A percentile compares a stretch with the other conserved stretches of the same genome.
These are phyloP conservation scores for Leiothrix lutea DNA, from an alignment of 2,113 vertebrate species.

Conservation along the genomic window DNA sequence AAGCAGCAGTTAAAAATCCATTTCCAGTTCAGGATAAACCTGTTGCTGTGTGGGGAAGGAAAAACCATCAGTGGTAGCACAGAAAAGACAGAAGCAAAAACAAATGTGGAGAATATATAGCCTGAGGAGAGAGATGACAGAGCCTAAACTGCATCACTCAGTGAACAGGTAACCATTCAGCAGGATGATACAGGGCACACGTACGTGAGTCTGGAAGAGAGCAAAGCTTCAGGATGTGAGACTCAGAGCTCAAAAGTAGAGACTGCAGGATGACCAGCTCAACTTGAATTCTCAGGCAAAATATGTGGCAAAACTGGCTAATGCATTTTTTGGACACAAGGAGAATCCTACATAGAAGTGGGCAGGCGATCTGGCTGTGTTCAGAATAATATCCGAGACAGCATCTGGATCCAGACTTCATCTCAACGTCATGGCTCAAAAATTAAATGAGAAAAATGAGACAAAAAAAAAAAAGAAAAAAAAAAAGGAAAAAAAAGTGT, in stretches of 20 bases:
- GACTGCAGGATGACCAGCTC: not conserved
- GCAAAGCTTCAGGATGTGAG: not conserved
- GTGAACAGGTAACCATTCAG: not conserved
- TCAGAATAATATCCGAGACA: not conserved
- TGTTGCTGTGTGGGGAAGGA: not conserved
- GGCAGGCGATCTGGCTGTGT: not conserved
- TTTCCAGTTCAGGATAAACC: constrained; percentile 7
- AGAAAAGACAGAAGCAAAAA: constrained; percentile 9
- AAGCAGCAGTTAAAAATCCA: constrained; percentile 45
- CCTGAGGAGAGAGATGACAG: not conserved
- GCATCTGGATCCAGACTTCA: not conserved
- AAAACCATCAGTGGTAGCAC: not conserved
- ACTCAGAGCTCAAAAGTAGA: not conserved
- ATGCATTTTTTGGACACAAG: not conserved
- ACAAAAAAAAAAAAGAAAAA: too few species aligned
- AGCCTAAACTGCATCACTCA: not conserved
- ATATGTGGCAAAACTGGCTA: not conserved
- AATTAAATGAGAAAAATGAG: not conserved
- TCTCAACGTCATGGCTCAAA: not conserved
- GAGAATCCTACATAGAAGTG: not conserved
- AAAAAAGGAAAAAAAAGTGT: not conserved
- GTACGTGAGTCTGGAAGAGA: not conserved
- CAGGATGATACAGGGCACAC: not conserved
- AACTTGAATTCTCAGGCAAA: not conserved
- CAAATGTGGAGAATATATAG: not conserved